Conservation (phyloP, 2,113 vertebrate genomes). For the Lepus europaeus region DNA sequence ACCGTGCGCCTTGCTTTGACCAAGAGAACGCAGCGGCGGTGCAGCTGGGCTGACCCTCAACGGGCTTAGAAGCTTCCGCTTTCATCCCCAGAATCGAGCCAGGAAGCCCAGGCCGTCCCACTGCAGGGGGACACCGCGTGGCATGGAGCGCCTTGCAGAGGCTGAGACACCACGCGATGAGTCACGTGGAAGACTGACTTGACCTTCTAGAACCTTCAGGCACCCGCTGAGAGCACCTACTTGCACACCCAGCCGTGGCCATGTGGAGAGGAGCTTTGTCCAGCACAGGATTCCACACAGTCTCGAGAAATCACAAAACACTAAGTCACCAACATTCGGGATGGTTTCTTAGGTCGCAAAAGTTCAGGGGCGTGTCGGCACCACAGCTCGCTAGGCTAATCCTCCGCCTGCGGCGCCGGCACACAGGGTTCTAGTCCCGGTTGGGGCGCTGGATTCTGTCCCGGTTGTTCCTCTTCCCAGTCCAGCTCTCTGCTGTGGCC, state of each 20-base stretch:
- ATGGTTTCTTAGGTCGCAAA: neutral
- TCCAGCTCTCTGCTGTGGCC: no score
- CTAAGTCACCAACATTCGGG: neutral
- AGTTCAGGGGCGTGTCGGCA: no score
- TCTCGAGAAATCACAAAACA: neutral
- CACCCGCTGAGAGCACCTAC: neutral
- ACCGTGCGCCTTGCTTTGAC: neutral
- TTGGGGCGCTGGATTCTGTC: no score
- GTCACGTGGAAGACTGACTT: neutral
- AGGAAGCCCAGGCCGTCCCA: neutral
- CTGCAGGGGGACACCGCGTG: fast-evolving
- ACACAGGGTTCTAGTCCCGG: no score
- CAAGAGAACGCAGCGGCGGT: neutral
- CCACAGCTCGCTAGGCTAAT: no score
- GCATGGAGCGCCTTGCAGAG: neutral
- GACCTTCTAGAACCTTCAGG: neutral
- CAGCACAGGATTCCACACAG: no score
- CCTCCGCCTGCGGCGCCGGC: no score
- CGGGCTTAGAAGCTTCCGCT: neutral
- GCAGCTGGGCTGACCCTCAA: fast-evolving
- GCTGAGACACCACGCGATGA: no score
- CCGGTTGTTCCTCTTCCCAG: no score
- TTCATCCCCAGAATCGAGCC: neutral
- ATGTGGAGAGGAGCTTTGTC: neutral
- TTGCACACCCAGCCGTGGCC: neutral